Evolutionary conservation across 1,140 invertebrate genomes (phyloP).

Genomic region (Drosophila albomicans): DNA sequence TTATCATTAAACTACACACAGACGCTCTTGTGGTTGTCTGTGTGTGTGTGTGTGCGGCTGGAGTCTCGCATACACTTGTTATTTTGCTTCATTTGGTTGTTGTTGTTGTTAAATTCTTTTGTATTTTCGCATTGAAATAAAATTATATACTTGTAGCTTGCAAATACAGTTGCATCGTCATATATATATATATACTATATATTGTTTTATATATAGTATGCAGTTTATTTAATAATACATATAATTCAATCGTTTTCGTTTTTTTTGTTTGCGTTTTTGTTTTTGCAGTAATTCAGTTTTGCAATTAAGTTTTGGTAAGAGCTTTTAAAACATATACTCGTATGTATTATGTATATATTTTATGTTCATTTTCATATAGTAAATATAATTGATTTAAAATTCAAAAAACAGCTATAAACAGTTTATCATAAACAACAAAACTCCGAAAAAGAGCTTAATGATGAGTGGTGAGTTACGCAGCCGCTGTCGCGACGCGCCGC

Average conservation of each 20-base stretch:
- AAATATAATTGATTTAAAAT: slow-evolving; percentile 83
- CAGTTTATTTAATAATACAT: slow-evolving; percentile 67
- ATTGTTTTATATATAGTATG: slow-evolving; percentile 56
- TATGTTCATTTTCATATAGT: slow-evolving; percentile 65
- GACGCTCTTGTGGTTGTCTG: slow-evolving; percentile 42
- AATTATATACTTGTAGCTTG: slow-evolving; percentile 68
- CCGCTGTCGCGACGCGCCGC: too few species aligned
- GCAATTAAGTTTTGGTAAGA: slow-evolving; percentile 62
- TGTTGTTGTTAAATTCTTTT: slow-evolving; percentile 51
- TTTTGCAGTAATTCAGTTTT: slow-evolving; percentile 50
- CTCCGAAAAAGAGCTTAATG: slow-evolving; percentile 78
- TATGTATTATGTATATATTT: slow-evolving; percentile 53
- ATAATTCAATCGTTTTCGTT: slow-evolving; percentile 52
- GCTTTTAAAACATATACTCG: slow-evolving; percentile 74
- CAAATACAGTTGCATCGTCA: slow-evolving; percentile 68
- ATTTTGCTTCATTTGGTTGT: not conserved
- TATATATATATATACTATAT: slow-evolving; percentile 55
- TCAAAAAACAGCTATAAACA: slow-evolving; percentile 82
- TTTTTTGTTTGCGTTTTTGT: slow-evolving; percentile 45
- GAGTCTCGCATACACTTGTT: slow-evolving; percentile 36
- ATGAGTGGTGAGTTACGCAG: slow-evolving; percentile 50
- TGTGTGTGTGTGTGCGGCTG: slow-evolving; percentile 19
- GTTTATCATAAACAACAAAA: slow-evolving; percentile 70
- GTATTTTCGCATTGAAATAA: slow-evolving; percentile 61
- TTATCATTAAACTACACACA: slow-evolving; percentile 43